Evolutionary conservation across 2,888 invertebrate species (phyloP), one percentile per base, ranked within the genome.

Genomic region (Papilio demoleus): DNA sequence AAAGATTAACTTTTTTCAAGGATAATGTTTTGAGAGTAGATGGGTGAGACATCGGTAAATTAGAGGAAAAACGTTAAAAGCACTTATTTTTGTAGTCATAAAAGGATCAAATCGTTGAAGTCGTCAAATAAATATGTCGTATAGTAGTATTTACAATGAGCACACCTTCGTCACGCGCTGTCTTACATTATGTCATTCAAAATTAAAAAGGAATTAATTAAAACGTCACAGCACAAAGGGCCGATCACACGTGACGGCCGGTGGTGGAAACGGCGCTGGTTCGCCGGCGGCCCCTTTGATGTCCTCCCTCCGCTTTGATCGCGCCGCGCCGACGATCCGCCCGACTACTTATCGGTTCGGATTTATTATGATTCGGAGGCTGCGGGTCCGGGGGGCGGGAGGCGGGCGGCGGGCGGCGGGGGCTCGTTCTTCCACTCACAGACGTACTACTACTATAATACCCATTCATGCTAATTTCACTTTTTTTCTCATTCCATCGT

Each of bases 311-410:
- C 79, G 81, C 90, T 92, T 92, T 92, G 92, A 92, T 88, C 90
- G 81, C 79, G 82, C 90, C 88, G 88, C 86, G 85, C 90, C 92
- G 90, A 88, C 92, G 86, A 90, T 88, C 90, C 88, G 86, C 83
- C 83, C 85, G 87, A 86, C 91, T 91, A 91, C 92, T 92, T 92
- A 92, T 92, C 92, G 91, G 88, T 83, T 88, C 90, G 88, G 92
- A 92, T 92, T 92, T 92, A 92, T 92, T 90, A 91, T 92, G 90
- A 89, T 89, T 90, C 82, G 87, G 88, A 88, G 86, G 85, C 88
- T 87, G 86, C 79, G 85, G 74, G 68, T 70, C 80, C 82, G 82
- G 85, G 85, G 86, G n/a, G n/a, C n/a, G n/a, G n/a, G n/a, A n/a
- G 85, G 84, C 27, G 53, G 14, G 45, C 12, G 5, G 45, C n/a